Base-by-base conservation (phyloP, 1,140 invertebrate genomes). In the Pseudomyrmex pallidus region DNA sequence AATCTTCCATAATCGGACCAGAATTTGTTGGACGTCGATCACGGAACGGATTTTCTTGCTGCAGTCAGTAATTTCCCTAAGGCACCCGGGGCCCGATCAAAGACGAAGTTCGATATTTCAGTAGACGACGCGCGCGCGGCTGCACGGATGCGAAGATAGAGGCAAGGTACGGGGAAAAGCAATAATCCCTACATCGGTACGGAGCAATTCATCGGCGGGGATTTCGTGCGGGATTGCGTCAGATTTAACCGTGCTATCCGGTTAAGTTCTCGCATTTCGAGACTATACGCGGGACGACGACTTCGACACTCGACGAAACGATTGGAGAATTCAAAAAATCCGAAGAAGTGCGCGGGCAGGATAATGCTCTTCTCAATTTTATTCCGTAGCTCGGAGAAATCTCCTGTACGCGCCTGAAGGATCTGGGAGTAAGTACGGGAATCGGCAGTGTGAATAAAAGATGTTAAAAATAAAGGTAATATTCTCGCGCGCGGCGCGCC, bases 31-130 rank as follows among this genome's bases (percentile, higher is more conserved):
- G 76, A 80, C 76, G 76, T 70, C 76, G 76, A 80, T 80, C 76
- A 72, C 76, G 64, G 52, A 35, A 54, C 64, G 76, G 76, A 80
- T 80, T 80, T 80, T 80, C 76, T 80, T 72, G 76, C 54, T 56
- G 76, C 54, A 80, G 76, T 80, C 66, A 80, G 76, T 80, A 80
- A 80, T 80, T 80, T 80, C 76, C 76, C 76, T 80, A 80, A 80
- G 76, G 76, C 76, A 80, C 15, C 35, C 76, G 48, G 76, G 66
- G 66, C 54, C 66, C 76, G 66, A 80, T 80, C 76, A 80, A 80
- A 80, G 76, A 72, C 66, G 54, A 80, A 80, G 76, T 80, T 80
- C 76, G 76, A 80, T 80, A 80, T 80, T 80, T 80, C 76, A 70
- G 76, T 48, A 70, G 76, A 70, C 52, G 76, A 80, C 76, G 76